Conservation (phyloP, 2,113 vertebrate species). For the Verasper variegatus region DNA sequence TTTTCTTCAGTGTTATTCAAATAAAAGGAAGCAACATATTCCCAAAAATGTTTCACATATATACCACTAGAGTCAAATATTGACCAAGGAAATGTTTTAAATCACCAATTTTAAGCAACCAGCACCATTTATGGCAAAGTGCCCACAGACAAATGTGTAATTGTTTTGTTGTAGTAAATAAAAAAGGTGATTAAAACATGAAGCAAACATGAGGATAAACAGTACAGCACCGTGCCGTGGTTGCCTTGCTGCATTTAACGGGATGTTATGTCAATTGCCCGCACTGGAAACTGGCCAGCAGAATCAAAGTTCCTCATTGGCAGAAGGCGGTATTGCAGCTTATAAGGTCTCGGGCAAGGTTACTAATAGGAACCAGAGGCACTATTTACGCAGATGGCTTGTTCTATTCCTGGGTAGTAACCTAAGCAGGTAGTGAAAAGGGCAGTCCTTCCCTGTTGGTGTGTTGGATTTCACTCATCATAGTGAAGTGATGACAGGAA, state of each 20-base stretch:
- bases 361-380: conserved; percentile 44
- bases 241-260: conserved; percentile 24
- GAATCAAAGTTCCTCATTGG: conserved; percentile 25
- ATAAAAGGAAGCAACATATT: conserved; percentile 7
- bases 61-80: conserved; percentile 69
- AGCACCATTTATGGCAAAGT: conserved; percentile 18
- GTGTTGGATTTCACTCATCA: conserved; percentile 85
- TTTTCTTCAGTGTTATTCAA: conserved; percentile 22
- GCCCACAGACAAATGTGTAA: conserved; percentile 13
- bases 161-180: conserved; percentile 1
- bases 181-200: conserved; percentile 22
- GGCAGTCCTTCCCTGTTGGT: conserved; percentile 20
- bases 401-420: conserved; percentile 63
- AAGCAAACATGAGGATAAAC: background rate
- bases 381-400: conserved; percentile 66
- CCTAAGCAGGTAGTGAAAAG: conserved; percentile 36
- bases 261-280: background rate
- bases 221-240: conserved; percentile 38
- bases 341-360: conserved; percentile 40
- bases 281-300: background rate
- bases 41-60: conserved; percentile 14
- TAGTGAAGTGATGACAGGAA: conserved; percentile 98
- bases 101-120: conserved; percentile 27
- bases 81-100: conserved; percentile 65
- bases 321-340: conserved; percentile 29